Evolutionary conservation across 2,113 vertebrate species (phyloP).

Genomic region (Elephas maximus): DNA sequence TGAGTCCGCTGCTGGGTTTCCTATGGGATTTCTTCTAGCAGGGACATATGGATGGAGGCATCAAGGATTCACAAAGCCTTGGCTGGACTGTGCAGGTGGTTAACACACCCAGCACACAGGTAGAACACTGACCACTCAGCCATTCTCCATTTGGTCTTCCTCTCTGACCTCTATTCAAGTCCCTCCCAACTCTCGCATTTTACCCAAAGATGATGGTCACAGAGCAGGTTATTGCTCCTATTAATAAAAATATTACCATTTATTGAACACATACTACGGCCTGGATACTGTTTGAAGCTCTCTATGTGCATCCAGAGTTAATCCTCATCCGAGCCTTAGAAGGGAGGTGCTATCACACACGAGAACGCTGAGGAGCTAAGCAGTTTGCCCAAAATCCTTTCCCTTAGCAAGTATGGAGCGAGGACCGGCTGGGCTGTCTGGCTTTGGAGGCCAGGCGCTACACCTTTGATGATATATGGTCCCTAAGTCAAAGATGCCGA

Average conservation of each 20-base stretch:
- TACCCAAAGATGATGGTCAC: not conserved
- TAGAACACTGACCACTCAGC: not conserved
- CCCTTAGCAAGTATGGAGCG: not conserved
- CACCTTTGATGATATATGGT: not conserved
- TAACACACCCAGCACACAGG: not conserved
- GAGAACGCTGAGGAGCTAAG: not conserved
- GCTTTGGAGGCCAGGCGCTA: not conserved
- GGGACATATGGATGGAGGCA: not conserved
- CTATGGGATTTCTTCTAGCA: not conserved
- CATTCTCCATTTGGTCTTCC: not conserved
- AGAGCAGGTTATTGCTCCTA: not conserved
- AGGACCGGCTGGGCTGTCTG: not conserved
- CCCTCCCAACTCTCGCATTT: not conserved
- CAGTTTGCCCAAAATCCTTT: not conserved
- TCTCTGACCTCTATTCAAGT: not conserved
- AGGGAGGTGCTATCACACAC: too few relatives aligned
- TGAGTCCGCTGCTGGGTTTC: not conserved
- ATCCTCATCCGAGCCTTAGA: not conserved
- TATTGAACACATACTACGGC: accelerated
- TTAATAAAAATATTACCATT: too few relatives aligned
- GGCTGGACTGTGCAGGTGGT: not conserved
- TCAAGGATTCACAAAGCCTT: not conserved
- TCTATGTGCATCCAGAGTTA: accelerated
- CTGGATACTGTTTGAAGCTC: not conserved
- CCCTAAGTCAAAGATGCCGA: not conserved